phyloP scores from a whole-genome alignment of 2,113 vertebrate genomes.

The Acrocephalus arundinaceus region DNA sequence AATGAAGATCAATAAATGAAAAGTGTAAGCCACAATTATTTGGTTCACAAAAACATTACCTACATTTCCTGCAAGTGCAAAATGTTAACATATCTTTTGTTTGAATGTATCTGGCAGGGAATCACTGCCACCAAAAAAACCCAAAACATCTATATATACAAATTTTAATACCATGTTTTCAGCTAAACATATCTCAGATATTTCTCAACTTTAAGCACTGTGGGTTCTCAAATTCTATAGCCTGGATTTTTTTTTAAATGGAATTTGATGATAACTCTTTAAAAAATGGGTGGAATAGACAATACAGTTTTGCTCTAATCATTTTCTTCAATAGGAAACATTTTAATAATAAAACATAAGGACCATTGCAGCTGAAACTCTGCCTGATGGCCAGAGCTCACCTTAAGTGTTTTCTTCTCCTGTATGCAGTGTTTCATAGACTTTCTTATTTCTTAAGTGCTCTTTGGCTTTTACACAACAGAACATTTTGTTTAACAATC shows the following conservation, averaged over 20 bases:
- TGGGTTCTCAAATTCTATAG: not conserved
- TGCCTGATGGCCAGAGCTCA: not conserved
- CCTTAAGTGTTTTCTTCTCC: not conserved
- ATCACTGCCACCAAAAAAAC: not conserved
- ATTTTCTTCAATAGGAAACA: not conserved
- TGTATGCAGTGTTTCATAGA: not conserved
- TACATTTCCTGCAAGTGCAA: not conserved
- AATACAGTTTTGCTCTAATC: not conserved
- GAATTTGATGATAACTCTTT: not conserved
- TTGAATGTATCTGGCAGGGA: not conserved
- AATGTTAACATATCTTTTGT: not conserved
- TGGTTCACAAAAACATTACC: not conserved
- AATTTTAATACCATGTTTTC: not conserved
- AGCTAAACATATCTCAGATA: not conserved
- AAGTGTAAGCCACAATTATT: not conserved
- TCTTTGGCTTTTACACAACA: not conserved
- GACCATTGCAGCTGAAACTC: not conserved
- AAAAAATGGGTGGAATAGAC: not conserved
- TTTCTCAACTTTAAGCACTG: not conserved
- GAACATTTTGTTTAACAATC: not conserved
- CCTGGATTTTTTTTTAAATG: not conserved
- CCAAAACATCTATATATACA: not conserved
- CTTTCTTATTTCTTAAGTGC: not conserved
- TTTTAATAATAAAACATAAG: conserved; percentile 2
- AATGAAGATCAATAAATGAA: not conserved